Evolutionary conservation across 1,140 invertebrate species (phyloP), one percentile per base, ranked within the genome.

Genomic region (Brachionus plicatilis): DNA sequence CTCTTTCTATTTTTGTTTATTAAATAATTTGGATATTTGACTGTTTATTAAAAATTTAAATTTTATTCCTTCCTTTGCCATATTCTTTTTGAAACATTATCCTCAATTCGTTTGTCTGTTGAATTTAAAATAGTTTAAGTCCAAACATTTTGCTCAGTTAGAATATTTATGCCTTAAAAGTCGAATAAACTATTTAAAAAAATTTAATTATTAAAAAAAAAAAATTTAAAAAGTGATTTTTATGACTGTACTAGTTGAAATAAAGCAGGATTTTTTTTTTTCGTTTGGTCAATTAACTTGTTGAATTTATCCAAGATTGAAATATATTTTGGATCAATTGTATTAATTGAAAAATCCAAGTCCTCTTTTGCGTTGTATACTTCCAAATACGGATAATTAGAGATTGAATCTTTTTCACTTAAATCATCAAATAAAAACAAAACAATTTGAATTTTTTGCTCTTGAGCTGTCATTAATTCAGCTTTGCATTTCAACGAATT

Each of bases 391-490:
- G 66, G 33, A 33, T 68, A 68, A 9, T 11, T 6, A 68, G n/a
- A 68, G 33, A 68, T 68, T 41, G 33, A n/a, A 17, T 72, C 68
- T 7, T 37, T 8, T 41, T 37, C 4, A n/a, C 50, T 24, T n/a
- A 76, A 47, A 29, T 76, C 72, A 76, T 76, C 45, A 4, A 76
- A 24, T 27, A 12, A 9, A 27, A 76, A 76, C 1, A 27, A 27
- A 27, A 50, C 20, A 14, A 76, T 76, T 76, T 50, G 43, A 43
- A 27, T 76, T 47, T 76, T 76, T 50, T 76, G 72, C 12, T 76
- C 72, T 14, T 27, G 20, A 50, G 72, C 72, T 50, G 27, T 76
- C 12, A 37, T 50, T 6, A 47, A 76, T 76, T 76, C 72, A 29
- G 45, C 14, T 76, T 47, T 76, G 33, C 72, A 76, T 76, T 76